A percentile compares a stretch with the other conserved stretches of the same genome.
Conservation (phyloP, 37 sponge, comb jelly and placozoan genomes). For the Crambe crambe region DNA sequence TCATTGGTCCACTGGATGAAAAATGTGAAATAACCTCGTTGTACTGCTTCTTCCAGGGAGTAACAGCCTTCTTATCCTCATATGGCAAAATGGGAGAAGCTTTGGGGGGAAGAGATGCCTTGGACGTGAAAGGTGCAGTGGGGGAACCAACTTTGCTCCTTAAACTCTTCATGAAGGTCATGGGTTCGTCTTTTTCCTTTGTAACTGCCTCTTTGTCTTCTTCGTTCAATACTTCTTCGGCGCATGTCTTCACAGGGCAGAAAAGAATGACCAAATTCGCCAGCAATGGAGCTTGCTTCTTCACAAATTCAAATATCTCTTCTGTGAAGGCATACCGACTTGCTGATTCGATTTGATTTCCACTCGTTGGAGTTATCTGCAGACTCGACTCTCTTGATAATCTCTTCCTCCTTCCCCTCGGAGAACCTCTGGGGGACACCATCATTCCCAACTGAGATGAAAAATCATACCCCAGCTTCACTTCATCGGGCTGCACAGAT, state of each 20-base stretch:
- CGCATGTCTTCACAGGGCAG: conserved; percentile 20
- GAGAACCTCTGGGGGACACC: conserved; percentile 16
- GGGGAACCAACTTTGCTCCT: neutral
- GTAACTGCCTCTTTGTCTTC: neutral
- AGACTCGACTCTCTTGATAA: conserved; percentile 1
- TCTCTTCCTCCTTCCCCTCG: neutral
- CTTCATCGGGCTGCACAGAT: neutral
- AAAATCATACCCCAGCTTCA: conserved; percentile 47
- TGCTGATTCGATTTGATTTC: neutral
- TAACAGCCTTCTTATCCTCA: neutral
- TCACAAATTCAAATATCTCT: conserved; percentile 49
- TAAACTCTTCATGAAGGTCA: neutral
- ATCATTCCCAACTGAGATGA: neutral
- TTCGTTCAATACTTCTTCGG: too few species aligned
- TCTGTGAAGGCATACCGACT: conserved; percentile 28
- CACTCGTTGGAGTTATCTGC: neutral
- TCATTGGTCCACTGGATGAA: conserved; percentile 20
- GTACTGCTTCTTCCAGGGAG: conserved; percentile 23
- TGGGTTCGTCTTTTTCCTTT: neutral
- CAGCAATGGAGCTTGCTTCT: conserved; percentile 25
- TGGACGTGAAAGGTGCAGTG: neutral
- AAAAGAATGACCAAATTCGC: conserved; percentile 42
- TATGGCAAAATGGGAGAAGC: neutral
- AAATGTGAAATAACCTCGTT: conserved; percentile 30
- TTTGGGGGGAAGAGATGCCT: neutral